Base-by-base conservation (phyloP, 2,113 vertebrate species). In the Callipepla squamata region DNA sequence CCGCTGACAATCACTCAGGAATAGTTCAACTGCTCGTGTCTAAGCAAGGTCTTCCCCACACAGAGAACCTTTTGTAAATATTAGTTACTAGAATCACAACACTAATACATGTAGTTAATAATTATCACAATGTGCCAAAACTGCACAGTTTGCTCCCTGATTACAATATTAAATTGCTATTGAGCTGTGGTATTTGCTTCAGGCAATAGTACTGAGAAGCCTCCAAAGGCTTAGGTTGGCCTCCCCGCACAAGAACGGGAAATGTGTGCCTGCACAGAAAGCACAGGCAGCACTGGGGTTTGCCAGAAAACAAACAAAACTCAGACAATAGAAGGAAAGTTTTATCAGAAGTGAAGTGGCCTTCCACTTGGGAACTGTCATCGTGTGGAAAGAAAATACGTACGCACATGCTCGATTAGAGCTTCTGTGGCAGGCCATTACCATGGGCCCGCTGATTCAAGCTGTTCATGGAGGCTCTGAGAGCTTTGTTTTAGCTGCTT, bases 131-230 rank as follows among this genome's bases (percentile, higher is more conserved):
- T 97, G 97, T 97, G 97, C 97, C 96, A 93, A 98, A 98, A 97
- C 97, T 85, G 97, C 97, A 97, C 97, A 98, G 97, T 98, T 97
- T 97, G 97, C 96, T 98, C 96, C 97, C 97, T 97, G 97, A 98
- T 98, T 98, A 98, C 97, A 97, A 97, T 97, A 98, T 96, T 98
- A 97, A 97, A 98, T 98, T 97, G 97, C 97, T 96, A 97, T 97
- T 97, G 98, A 98, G 97, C 97, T 97, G 96, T 95, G 95, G 93
- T 96, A 94, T 96, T 98, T 93, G 97, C 98, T 98, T 97, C 97
- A 98, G 98, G 98, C 98, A 79, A 97, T 94, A 96, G 95, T 96
- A 93, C 95, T 95, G 97, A 98, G 96, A 97, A 97, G 90, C 97
- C 98, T 98, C 98, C 91, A 89, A 97, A 98, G 98, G 95, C 96